A percentile compares a stretch with the other conserved stretches of the same genome.
These are phyloP conservation scores for Stegostoma tigrinum DNA, from an alignment of 2,113 vertebrate species.

Conservation along the genomic window DNA sequence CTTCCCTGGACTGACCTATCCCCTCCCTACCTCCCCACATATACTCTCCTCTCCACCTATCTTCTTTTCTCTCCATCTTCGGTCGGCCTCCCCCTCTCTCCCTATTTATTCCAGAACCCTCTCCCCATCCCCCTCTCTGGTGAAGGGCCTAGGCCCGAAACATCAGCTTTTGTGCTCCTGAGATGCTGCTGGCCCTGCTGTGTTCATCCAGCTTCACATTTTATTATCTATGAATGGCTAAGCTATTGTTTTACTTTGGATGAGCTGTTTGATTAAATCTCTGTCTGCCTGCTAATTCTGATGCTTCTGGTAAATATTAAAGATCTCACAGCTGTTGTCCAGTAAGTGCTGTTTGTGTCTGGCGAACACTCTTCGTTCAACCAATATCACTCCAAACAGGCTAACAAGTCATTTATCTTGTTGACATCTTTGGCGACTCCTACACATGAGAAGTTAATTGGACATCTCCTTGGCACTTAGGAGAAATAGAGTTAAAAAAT, in stretches of 20 bases:
- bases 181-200: no score
- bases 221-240: fast-evolving
- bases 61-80: no score
- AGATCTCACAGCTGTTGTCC: neutral
- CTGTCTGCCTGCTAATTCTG: neutral
- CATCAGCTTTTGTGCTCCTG: no score
- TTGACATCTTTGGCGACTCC: neutral
- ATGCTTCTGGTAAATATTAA: neutral
- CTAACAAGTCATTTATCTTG: neutral
- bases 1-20: no score
- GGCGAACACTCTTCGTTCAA: neutral
- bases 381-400: neutral
- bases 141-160: no score
- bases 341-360: neutral
- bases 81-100: no score
- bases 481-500: neutral
- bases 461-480: neutral
- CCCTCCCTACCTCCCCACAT: no score
- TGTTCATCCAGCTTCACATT: no score
- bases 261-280: neutral
- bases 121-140: no score
- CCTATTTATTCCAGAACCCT: no score
- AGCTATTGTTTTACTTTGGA: neutral
- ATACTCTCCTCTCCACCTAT: no score
- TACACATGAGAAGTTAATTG: neutral